These are phyloP conservation scores for Pelobates cultripes DNA, from an alignment of 2,797 vertebrate species.

Conservation along the genomic window DNA sequence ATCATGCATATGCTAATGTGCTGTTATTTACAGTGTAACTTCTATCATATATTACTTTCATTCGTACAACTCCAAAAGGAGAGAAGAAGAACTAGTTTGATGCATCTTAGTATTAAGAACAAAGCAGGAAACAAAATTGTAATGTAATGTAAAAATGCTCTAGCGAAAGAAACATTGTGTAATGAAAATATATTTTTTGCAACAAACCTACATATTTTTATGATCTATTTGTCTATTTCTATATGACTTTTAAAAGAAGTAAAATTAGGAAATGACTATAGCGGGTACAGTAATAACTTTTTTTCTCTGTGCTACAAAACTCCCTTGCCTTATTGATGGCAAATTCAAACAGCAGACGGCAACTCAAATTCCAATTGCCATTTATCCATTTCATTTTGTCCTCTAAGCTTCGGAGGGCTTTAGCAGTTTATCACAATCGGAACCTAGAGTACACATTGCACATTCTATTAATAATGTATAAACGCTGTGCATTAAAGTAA, in stretches of 20 bases:
- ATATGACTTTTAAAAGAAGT: slow-evolving; percentile 34
- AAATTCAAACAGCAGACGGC: background rate
- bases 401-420: background rate
- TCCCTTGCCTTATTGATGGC: slow-evolving; percentile 28
- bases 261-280: slow-evolving; percentile 31
- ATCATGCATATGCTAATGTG: slow-evolving; percentile 21
- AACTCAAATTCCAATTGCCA: slow-evolving; percentile 10
- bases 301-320: slow-evolving; percentile 7
- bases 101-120: slow-evolving; percentile 39
- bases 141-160: slow-evolving; percentile 25
- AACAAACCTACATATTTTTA: slow-evolving; percentile 19
- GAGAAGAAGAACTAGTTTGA: slow-evolving; percentile 38
- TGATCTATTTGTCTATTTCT: slow-evolving; percentile 39
- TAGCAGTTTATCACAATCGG: slow-evolving; percentile 18
- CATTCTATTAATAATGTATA: slow-evolving; percentile 3
- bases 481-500: background rate
- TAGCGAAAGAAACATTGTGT: slow-evolving; percentile 36
- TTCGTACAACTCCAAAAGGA: slow-evolving; percentile 28
- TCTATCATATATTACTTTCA: slow-evolving; percentile 27
- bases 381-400: slow-evolving; percentile 17
- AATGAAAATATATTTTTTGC: slow-evolving; percentile 39
- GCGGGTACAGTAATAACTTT: slow-evolving; percentile 24
- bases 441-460: background rate
- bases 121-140: slow-evolving; percentile 37
- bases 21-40: slow-evolving; percentile 37